Percentiles rank a stretch among this genome's conserved stretches.
Evolutionary conservation across 2,113 vertebrate genomes (phyloP).

Genomic region (Psephotus haematonotus): DNA sequence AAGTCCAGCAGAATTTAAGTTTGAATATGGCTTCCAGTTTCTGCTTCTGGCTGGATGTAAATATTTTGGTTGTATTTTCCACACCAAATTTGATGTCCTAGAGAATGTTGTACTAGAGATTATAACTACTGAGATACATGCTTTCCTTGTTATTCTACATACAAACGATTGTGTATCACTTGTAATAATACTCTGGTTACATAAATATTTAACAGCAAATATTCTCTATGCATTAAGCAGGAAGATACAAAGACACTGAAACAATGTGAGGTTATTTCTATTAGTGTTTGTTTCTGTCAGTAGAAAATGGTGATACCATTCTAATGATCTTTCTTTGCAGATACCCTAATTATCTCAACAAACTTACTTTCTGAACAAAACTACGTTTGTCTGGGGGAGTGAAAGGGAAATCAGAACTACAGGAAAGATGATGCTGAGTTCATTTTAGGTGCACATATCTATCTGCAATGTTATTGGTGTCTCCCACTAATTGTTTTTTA

Average conservation of each 20-base stretch:
- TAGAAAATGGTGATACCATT: not conserved
- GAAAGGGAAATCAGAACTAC: not conserved
- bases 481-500: not conserved
- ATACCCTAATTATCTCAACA: not conserved
- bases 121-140: not conserved
- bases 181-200: not conserved
- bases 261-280: not conserved
- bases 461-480: not conserved
- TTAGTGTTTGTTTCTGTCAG: not conserved
- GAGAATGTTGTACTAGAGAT: not conserved
- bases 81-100: not conserved
- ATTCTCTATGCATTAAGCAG: not conserved
- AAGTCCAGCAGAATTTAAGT: not conserved
- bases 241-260: not conserved
- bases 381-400: not conserved
- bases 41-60: not conserved
- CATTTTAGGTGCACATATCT: not conserved
- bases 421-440: not conserved
- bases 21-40: not conserved
- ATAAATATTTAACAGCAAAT: conserved; percentile 15
- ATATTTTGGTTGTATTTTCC: not conserved
- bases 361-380: not conserved
- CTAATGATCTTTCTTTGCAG: not conserved
- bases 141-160: not conserved
- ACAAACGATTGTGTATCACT: not conserved